A percentile compares a stretch with the other conserved stretches of the same genome.
Evolutionary conservation across 2,113 vertebrate genomes (phyloP).

Genomic region (Trachemys scripta): DNA sequence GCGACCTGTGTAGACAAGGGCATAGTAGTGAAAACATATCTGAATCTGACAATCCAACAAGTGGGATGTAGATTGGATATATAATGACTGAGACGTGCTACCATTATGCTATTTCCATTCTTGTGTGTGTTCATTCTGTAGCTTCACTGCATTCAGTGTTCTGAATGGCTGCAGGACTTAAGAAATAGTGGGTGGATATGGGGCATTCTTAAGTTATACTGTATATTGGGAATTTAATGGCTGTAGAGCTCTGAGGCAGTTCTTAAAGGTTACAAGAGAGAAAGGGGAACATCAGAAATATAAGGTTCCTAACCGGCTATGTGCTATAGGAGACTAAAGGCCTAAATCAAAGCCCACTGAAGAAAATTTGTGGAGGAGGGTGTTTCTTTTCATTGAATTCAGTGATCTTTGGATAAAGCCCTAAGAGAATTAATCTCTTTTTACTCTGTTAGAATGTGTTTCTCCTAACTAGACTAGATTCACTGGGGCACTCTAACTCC

Average conservation of each 20-base stretch:
- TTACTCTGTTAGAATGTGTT: too few species aligned
- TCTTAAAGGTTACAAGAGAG: neutral
- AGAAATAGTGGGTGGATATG: neutral
- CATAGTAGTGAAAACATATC: neutral
- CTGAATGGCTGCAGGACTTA: neutral
- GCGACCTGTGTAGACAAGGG: too few species aligned
- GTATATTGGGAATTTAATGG: neutral
- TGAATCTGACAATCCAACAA: neutral
- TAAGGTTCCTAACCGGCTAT: too few species aligned
- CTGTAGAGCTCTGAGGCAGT: neutral
- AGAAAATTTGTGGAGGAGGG: neutral
- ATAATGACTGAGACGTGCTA: neutral
- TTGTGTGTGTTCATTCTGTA: neutral
- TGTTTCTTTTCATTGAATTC: neutral
- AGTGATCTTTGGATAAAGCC: neutral
- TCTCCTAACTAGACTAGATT: too few species aligned
- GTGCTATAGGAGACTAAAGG: neutral
- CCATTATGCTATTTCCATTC: neutral
- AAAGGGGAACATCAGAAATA: neutral
- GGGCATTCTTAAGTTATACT: neutral
- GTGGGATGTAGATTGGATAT: neutral
- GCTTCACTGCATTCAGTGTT: neutral
- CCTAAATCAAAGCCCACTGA: neutral
- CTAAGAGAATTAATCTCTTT: neutral
- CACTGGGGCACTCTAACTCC: too few species aligned